These are phyloP conservation scores for Apamea crenata DNA, from an alignment of 2,888 invertebrate species.

Conservation along the genomic window DNA sequence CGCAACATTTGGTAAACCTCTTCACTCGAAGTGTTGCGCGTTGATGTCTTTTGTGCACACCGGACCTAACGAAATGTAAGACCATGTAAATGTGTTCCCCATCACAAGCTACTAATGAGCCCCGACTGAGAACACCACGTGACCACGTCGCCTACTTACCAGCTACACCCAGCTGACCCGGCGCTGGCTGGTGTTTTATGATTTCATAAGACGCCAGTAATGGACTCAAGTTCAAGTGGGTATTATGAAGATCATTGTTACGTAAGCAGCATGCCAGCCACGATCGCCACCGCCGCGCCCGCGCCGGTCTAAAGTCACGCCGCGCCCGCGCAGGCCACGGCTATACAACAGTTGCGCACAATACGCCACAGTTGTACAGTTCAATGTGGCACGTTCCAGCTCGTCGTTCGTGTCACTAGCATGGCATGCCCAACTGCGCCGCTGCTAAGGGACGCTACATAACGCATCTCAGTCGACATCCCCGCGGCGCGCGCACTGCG, in stretches of 20 bases:
- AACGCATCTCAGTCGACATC: too few relatives aligned
- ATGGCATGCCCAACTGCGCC: not conserved
- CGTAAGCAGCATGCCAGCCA: not conserved
- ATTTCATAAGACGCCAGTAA: not conserved
- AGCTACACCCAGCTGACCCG: too few relatives aligned
- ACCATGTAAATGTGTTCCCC: not conserved
- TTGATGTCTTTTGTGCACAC: slow-evolving; percentile 8
- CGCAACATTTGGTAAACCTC: not conserved
- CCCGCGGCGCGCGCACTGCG: not conserved
- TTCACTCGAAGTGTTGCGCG: not conserved
- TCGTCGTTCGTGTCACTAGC: not conserved
- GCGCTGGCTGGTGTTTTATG: not conserved
- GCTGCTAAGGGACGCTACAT: not conserved
- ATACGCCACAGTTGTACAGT: not conserved
- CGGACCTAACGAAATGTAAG: not conserved
- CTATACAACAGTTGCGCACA: not conserved
- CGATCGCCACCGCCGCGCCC: too few relatives aligned
- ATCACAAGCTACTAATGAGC: not conserved
- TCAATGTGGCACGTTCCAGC: not conserved
- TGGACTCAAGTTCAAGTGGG: too few relatives aligned
- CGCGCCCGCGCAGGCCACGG: too few relatives aligned
- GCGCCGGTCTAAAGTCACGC: too few relatives aligned
- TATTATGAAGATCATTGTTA: not conserved
- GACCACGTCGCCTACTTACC: not conserved
- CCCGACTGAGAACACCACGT: too few relatives aligned